Percentiles rank a stretch among this genome's conserved stretches.
Conservation (phyloP, 2,888 invertebrate species). For the Mimas tiliae region DNA sequence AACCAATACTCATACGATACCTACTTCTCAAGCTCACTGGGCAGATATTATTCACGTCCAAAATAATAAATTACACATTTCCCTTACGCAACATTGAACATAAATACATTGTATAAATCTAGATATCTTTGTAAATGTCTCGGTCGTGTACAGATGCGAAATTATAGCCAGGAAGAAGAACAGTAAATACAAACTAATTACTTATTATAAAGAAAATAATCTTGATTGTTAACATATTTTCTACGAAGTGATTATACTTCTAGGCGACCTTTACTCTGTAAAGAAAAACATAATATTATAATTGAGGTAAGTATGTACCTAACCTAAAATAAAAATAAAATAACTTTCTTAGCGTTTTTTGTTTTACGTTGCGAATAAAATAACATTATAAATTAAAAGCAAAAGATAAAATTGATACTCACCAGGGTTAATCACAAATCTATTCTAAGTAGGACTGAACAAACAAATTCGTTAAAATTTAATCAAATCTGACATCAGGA, state of each 20-base stretch:
- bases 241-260: not conserved
- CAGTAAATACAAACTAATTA: not conserved
- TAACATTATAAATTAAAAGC: too few relatives aligned
- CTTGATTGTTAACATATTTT: too few relatives aligned
- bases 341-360: not conserved
- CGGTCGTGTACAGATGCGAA: not conserved
- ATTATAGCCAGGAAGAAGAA: not conserved
- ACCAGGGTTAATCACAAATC: conserved; percentile 34
- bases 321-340: not conserved
- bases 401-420: conserved; percentile 29
- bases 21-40: too few relatives aligned
- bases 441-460: conserved; percentile 29
- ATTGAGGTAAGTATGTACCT: not conserved
- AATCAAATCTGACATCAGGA: not conserved
- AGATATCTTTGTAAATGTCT: not conserved
- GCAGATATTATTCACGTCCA: too few relatives aligned
- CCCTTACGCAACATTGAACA: too few relatives aligned
- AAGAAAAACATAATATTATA: conserved; percentile 43
- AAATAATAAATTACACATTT: too few relatives aligned
- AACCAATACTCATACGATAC: too few relatives aligned
- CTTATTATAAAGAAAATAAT: not conserved
- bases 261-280: conserved; percentile 58
- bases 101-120: not conserved
- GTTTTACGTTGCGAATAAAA: too few relatives aligned
- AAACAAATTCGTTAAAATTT: conserved; percentile 22